Evolutionary conservation across 2,888 invertebrate species (phyloP).

Genomic region (Troilus luridus): DNA sequence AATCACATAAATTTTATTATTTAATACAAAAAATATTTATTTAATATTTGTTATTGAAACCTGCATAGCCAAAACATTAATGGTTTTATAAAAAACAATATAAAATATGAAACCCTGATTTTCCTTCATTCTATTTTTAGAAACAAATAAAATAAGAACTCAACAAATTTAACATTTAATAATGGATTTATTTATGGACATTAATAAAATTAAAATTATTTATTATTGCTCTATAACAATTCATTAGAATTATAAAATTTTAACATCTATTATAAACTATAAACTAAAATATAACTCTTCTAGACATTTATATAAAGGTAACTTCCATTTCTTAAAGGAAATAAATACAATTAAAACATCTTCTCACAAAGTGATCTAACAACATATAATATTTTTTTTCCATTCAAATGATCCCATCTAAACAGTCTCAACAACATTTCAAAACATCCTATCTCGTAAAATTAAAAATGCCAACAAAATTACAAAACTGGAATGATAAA

Average conservation of each 20-base stretch:
- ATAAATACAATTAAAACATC: constrained; percentile 49
- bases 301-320: constrained; percentile 30
- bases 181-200: constrained; percentile 23
- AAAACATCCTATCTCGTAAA: not conserved
- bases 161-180: not conserved
- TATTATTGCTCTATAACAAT: constrained; percentile 36
- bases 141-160: constrained; percentile 9
- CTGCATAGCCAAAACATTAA: not conserved
- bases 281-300: constrained; percentile 49
- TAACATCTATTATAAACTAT: constrained; percentile 10
- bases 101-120: constrained; percentile 27
- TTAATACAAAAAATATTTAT: constrained; percentile 2
- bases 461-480: constrained; percentile 34
- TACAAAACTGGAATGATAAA: constrained; percentile 35
- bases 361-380: constrained; percentile 15
- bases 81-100: not conserved
- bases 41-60: not conserved
- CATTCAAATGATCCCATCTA: constrained; percentile 15
- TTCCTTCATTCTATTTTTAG: not conserved
- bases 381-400: not conserved
- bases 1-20: constrained; percentile 10
- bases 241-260: constrained; percentile 46
- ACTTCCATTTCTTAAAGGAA: constrained; percentile 30
- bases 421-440: constrained; percentile 6
- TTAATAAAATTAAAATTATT: constrained; percentile 37